phyloP scores from a whole-genome alignment of 2,113 vertebrate genomes.

The Antidorcas marsupialis region DNA sequence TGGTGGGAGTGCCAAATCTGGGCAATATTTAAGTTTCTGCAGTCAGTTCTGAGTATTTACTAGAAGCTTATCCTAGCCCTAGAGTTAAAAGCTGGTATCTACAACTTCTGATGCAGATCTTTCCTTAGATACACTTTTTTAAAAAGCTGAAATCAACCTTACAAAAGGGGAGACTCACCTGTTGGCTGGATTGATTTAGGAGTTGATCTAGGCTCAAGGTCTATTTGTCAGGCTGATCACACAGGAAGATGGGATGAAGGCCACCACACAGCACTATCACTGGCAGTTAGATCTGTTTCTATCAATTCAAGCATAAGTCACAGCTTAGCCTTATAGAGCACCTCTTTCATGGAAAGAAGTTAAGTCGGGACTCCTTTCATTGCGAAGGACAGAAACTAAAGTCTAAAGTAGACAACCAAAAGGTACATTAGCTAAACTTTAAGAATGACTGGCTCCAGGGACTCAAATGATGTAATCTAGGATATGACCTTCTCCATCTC shows the following conservation, averaged over 20 bases:
- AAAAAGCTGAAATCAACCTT: not conserved
- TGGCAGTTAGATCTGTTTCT: not conserved
- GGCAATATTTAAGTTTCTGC: not conserved
- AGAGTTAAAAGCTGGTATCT: not conserved
- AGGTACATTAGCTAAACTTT: not conserved
- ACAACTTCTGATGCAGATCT: not conserved
- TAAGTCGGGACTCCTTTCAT: not conserved
- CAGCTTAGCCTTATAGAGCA: not conserved
- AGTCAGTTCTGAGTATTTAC: not conserved
- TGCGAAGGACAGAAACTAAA: not conserved
- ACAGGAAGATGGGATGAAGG: not conserved
- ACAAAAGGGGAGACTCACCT: not conserved
- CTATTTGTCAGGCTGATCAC: not conserved
- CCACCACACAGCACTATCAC: no score
- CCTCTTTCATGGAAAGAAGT: not conserved
- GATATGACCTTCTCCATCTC: not conserved
- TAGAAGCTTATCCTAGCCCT: not conserved
- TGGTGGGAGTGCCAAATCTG: not conserved
- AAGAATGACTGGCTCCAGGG: not conserved
- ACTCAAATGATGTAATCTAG: not conserved
- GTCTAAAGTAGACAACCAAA: not conserved
- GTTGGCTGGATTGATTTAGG: not conserved
- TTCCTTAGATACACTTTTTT: not conserved
- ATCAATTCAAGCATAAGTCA: not conserved
- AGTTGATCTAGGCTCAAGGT: not conserved